These are phyloP conservation scores for Beris morrisii DNA, from an alignment of 2,888 invertebrate genomes.

Conservation along the genomic window DNA sequence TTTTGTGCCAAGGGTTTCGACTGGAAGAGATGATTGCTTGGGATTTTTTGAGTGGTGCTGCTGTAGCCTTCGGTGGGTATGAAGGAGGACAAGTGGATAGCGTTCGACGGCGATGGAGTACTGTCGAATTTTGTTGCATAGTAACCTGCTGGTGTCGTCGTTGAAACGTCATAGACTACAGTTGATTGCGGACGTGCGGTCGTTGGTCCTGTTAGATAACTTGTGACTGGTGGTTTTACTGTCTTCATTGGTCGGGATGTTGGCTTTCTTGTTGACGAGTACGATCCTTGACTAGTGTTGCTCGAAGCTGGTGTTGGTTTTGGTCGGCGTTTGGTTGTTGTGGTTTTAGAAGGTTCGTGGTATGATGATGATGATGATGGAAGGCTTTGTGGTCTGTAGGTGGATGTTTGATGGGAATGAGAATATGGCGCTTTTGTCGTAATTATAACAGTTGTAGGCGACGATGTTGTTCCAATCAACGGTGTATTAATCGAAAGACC, in stretches of 20 bases:
- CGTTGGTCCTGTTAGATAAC: slow-evolving; percentile 58
- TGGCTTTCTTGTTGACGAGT: slow-evolving; percentile 34
- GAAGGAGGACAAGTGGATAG: slow-evolving; percentile 61
- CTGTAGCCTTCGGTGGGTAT: slow-evolving; percentile 61
- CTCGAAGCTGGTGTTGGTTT: slow-evolving; percentile 55
- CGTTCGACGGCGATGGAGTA: slow-evolving; percentile 56
- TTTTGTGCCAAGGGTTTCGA: neutral
- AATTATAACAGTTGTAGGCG: slow-evolving; percentile 55
- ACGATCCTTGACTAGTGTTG: neutral
- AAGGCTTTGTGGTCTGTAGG: slow-evolving; percentile 53
- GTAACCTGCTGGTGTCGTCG: slow-evolving; percentile 48
- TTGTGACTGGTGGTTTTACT: slow-evolving; percentile 44
- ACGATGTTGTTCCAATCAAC: slow-evolving; percentile 22
- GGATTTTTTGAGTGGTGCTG: slow-evolving; percentile 44
- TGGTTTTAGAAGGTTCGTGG: slow-evolving; percentile 43
- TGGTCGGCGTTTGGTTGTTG: slow-evolving; percentile 44
- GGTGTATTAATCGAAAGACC: slow-evolving; percentile 40
- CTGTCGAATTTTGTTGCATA: slow-evolving; percentile 43
- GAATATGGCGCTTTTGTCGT: slow-evolving; percentile 53
- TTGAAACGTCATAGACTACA: slow-evolving; percentile 39
- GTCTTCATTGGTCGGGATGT: slow-evolving; percentile 33
- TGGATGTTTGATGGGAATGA: slow-evolving; percentile 49
- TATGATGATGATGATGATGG: slow-evolving; percentile 11
- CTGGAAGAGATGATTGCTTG: slow-evolving; percentile 39
- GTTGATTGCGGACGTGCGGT: slow-evolving; percentile 57